Conservation (phyloP, 2,797 vertebrate genomes). For the Esox masquinongy region DNA sequence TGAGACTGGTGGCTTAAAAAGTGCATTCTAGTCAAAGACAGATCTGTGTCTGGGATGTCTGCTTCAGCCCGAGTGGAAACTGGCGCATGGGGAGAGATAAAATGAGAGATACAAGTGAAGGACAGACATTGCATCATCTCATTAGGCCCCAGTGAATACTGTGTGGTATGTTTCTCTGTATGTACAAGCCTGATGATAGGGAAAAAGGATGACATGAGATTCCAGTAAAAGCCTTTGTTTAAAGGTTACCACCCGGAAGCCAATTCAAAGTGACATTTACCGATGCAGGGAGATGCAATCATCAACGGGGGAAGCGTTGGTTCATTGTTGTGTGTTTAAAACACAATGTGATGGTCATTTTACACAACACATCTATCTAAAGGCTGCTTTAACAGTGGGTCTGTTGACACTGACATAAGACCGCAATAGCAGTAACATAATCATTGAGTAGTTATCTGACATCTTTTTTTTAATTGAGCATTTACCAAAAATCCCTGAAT, state of each 20-base stretch:
- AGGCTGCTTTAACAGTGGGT: too few relatives aligned
- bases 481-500: too few relatives aligned
- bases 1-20: background rate
- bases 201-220: slow-evolving; percentile 10
- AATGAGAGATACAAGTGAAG: background rate
- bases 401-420: too few relatives aligned
- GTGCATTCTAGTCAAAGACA: slow-evolving; percentile 1
- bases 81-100: background rate
- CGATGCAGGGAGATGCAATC: background rate
- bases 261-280: slow-evolving; percentile 27
- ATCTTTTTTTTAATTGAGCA: too few relatives aligned
- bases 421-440: too few relatives aligned
- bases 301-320: too few relatives aligned
- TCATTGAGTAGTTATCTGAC: too few relatives aligned
- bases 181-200: background rate
- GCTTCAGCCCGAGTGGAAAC: background rate
- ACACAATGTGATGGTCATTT: too few relatives aligned
- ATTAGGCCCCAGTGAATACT: slow-evolving; percentile 5
- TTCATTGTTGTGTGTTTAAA: background rate
- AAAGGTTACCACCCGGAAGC: slow-evolving; percentile 14
- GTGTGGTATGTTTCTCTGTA: background rate
- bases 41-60: background rate
- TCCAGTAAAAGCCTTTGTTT: slow-evolving; percentile 18
- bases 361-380: too few relatives aligned
- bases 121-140: slow-evolving; percentile 5